Conservation (phyloP, 2,113 vertebrate species). For the Perccottus glenii region DNA sequence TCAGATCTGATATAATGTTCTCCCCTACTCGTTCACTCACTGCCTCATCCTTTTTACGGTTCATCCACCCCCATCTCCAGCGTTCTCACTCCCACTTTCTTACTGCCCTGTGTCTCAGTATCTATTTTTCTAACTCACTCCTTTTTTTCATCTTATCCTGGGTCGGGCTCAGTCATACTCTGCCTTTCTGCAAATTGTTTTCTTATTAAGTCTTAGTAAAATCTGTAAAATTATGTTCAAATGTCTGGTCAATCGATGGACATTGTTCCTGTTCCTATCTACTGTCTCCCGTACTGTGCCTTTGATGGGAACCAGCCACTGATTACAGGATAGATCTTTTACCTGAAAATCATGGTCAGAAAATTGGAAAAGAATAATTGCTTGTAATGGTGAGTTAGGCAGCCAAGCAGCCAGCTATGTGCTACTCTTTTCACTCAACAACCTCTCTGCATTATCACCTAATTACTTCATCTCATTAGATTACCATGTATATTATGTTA, state of each 20-base stretch:
- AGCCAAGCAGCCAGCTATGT: constrained; percentile 40
- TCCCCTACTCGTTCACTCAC: constrained; percentile 50
- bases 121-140: constrained; percentile 41
- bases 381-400: constrained; percentile 47
- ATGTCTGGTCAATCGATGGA: constrained; percentile 41
- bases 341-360: constrained; percentile 67
- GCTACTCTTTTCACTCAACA: constrained; percentile 45
- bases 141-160: constrained; percentile 32
- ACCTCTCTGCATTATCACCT: constrained; percentile 24
- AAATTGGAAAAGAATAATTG: constrained; percentile 66
- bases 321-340: constrained; percentile 60
- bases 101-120: constrained; percentile 41
- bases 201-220: too few species aligned
- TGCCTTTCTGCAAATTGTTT: too few species aligned
- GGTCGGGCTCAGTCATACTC: constrained; percentile 14
- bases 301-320: constrained; percentile 46
- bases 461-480: constrained; percentile 70
- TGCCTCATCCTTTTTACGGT: constrained; percentile 58
- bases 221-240: too few species aligned
- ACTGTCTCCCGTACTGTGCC: constrained; percentile 43
- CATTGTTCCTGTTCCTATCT: constrained; percentile 40
- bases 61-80: constrained; percentile 53
- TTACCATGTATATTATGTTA: constrained; percentile 48
- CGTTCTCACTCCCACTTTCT: constrained; percentile 17
- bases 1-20: constrained; percentile 72